Evolutionary conservation across 2,797 vertebrate genomes (phyloP), one percentile per base, ranked within the genome.

Genomic region (Thalassophryne amazonica): DNA sequence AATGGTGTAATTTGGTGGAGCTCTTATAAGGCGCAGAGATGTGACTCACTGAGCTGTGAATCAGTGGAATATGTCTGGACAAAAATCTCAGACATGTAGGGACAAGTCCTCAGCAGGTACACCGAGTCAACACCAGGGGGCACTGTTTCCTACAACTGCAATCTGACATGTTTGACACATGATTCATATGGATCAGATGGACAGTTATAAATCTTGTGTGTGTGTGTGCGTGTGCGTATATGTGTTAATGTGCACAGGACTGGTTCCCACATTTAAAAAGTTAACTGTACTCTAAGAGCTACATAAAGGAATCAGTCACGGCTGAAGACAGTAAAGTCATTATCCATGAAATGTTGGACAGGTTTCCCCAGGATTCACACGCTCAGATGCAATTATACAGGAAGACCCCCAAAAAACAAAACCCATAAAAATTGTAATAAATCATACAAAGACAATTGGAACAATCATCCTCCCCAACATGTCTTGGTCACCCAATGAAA

Each of bases 41-140:
- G 38, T 80, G 80, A 85, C 22, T 80, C 76, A 78, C 21, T 39
- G 38, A 33, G 20, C 41, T 4, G 7, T 55, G 13, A 50, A 3
- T 34, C 57, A 50, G 32, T 45, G 61, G 74, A 66, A 85, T 82
- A 89, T 89, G 89, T n/a, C 89, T 33, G 54, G 76, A 60, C 89
- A 89, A 72, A n/a, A 81, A 56, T 65, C 82, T 64, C 15, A 25
- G 77, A 81, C 86, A 88, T 85, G 87, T 79, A 36, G 32, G 47
- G 81, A 35, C 86, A 78, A 71, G 56, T 83, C 34, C 54, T 19
- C n/a, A 14, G 7, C 13, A 29, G 19, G 1, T 4, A 12, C 17
- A 9, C 1, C 31, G 1, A 41, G 3, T n/a, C 13, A 20, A 59
- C 84, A 60, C 58, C 16, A 49, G 76, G 61, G 7, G 80, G 61